These are phyloP conservation scores for Mycogona germanica DNA, from an alignment of 2,888 invertebrate genomes.

Conservation along the genomic window DNA sequence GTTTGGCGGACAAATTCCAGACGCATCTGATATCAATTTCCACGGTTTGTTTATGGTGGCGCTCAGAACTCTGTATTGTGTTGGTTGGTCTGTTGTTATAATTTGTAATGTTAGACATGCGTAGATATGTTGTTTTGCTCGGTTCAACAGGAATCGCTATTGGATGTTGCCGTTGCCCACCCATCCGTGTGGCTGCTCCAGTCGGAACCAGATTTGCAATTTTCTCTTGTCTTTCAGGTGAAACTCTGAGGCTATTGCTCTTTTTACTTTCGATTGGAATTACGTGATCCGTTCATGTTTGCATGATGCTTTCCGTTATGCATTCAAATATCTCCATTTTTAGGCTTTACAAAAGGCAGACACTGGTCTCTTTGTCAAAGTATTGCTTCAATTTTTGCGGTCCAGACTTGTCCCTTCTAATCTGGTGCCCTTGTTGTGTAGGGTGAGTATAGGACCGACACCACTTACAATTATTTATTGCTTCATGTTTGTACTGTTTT, in stretches of 20 bases:
- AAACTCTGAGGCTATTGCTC: background rate
- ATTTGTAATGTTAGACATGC: too few relatives aligned
- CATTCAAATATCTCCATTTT: background rate
- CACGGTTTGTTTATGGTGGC: too few relatives aligned
- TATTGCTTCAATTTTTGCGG: conserved; percentile 13
- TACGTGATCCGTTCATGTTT: background rate
- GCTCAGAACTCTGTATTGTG: too few relatives aligned
- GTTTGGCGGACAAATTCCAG: background rate
- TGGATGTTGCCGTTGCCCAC: background rate
- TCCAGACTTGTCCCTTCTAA: conserved; percentile 10
- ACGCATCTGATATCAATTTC: conserved; percentile 1
- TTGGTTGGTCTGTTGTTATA: too few relatives aligned
- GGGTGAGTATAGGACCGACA: conserved; percentile 5
- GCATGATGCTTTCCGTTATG: background rate
- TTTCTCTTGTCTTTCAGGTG: conserved; percentile 12
- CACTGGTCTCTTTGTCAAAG: conserved; percentile 18
- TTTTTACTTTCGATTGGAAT: background rate
- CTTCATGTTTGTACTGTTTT: background rate
- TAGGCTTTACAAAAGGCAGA: conserved; percentile 17
- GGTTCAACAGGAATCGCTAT: conserved; percentile 4
- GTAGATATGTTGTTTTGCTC: too few relatives aligned
- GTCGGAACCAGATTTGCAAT: background rate
- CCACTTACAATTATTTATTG: background rate
- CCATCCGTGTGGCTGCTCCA: conserved; percentile 11
- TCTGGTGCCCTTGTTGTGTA: conserved; percentile 7